Evolutionary conservation across 2,113 vertebrate species (phyloP), one percentile per base, ranked within the genome.

Genomic region (Dipodomys ordii): DNA sequence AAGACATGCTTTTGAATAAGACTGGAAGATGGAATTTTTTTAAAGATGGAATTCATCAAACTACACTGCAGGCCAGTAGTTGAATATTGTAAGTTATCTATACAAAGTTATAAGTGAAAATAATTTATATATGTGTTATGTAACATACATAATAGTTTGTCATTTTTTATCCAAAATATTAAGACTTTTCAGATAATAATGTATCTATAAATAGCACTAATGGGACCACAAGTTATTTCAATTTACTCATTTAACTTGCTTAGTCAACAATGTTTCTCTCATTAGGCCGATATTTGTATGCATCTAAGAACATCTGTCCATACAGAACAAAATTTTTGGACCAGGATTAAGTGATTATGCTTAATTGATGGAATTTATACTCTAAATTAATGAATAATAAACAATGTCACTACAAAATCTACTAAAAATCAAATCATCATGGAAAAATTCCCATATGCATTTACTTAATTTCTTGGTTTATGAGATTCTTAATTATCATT

Each of bases 391-490:
- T 86, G 60, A 83, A 92, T 78, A 82, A 82, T 46, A 78, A 13
- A 68, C 19, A 82, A 25, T 81, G 15, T 60, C 20, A 73, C 22
- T 30, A 88, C 83, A 78, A 78, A 93, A 68, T 69, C 60, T 30
- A 76, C n/a, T 92, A 53, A 72, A 72, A 93, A 85, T 1, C 13
- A 85, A 46, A 88, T 87, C 88, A 84, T 88, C 80, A 23, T 10
- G 3, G 16, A 89, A 86, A 82, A 1, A 60, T 86, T 79, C 5
- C 19, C 30, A 87, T 16, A 23, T 44, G 46, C 30, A 90, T 84
- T 90, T 78, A 67, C 46, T 87, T 87, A 90, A 87, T 82, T 82
- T 90, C 95, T 95, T 73, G 53, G 27, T 77, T 10, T 30, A 82
- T 35, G 68, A 73, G 18, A 89, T 76, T 80, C 15, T 87, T 83